A percentile compares a stretch with the other conserved stretches of the same genome.
These are phyloP conservation scores for Brachirus orientalis DNA, from an alignment of 2,113 vertebrate genomes.

Conservation along the genomic window DNA sequence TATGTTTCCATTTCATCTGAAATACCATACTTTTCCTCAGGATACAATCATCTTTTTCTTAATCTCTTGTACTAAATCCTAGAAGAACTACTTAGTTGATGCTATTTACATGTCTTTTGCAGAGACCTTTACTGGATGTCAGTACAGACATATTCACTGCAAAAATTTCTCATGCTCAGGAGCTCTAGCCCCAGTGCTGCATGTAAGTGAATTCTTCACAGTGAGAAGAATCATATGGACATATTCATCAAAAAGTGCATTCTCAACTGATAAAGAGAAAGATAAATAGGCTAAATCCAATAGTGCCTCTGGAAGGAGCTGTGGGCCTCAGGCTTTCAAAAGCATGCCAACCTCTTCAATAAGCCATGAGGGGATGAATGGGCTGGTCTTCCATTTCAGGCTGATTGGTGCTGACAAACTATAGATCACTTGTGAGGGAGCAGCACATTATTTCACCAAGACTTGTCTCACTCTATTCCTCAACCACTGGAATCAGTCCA, in stretches of 20 bases:
- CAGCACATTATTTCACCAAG: constrained; percentile 68
- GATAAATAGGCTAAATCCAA: constrained; percentile 78
- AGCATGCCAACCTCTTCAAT: constrained; percentile 76
- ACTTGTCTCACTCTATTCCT: constrained; percentile 69
- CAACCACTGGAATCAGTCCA: constrained; percentile 57
- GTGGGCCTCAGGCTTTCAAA: constrained; percentile 72
- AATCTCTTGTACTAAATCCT: constrained; percentile 52
- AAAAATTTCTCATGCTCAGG: constrained; percentile 54
- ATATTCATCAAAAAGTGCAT: constrained; percentile 78
- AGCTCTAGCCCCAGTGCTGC: constrained; percentile 25
- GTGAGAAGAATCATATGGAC: constrained; percentile 64
- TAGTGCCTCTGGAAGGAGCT: constrained; percentile 68
- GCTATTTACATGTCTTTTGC: constrained; percentile 54
- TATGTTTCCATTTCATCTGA: constrained; percentile 54
- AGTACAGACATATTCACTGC: constrained; percentile 55
- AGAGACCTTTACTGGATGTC: constrained; percentile 35
- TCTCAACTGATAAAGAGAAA: constrained; percentile 76
- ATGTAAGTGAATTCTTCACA: constrained; percentile 57
- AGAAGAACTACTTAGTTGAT: constrained; percentile 42
- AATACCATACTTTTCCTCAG: constrained; percentile 25
- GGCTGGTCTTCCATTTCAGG: constrained; percentile 70
- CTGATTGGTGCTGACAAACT: constrained; percentile 79
- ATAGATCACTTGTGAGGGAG: constrained; percentile 79
- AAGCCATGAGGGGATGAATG: constrained; percentile 79
- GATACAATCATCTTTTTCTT: constrained; percentile 28